phyloP scores from a whole-genome alignment of 1,140 invertebrate species.

The Physella acuta region DNA sequence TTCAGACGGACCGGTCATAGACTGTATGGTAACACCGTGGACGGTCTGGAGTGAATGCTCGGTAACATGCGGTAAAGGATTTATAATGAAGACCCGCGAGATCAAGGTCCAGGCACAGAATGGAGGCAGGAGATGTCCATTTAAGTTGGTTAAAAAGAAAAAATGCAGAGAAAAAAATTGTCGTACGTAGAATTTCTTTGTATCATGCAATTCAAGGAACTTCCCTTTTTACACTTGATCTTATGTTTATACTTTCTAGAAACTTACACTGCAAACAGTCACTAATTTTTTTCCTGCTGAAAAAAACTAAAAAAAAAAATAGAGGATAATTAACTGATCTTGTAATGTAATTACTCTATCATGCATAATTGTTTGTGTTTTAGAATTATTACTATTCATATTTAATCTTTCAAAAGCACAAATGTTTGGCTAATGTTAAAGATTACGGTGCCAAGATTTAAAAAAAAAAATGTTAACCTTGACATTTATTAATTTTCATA shows the following conservation, averaged over 20 bases:
- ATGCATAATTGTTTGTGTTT: too few species aligned
- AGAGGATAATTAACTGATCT: neutral
- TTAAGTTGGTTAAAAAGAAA: slow-evolving; percentile 41
- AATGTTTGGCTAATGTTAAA: too few species aligned
- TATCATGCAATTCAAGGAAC: too few species aligned
- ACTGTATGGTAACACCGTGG: slow-evolving; percentile 58
- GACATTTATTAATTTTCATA: too few species aligned
- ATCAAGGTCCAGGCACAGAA: slow-evolving; percentile 44
- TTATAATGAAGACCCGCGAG: slow-evolving; percentile 37
- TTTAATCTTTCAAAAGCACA: too few species aligned
- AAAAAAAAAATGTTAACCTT: too few species aligned
- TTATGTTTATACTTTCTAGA: neutral
- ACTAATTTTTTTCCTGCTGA: neutral
- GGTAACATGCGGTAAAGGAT: slow-evolving; percentile 52
- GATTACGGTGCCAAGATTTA: too few species aligned
- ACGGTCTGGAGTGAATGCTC: slow-evolving; percentile 57
- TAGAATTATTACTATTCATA: too few species aligned
- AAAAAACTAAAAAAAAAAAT: neutral
- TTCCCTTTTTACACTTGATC: neutral
- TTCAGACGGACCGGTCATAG: slow-evolving; percentile 25
- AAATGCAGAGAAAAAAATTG: slow-evolving; percentile 44
- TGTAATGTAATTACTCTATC: too few species aligned
- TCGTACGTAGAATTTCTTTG: slow-evolving; percentile 43
- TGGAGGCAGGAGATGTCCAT: slow-evolving; percentile 50
- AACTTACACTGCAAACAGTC: neutral